Percentiles rank a stretch among this genome's conserved stretches.
These are phyloP conservation scores for Leptoclinus maculatus DNA, from an alignment of 2,797 vertebrate species.

Conservation along the genomic window DNA sequence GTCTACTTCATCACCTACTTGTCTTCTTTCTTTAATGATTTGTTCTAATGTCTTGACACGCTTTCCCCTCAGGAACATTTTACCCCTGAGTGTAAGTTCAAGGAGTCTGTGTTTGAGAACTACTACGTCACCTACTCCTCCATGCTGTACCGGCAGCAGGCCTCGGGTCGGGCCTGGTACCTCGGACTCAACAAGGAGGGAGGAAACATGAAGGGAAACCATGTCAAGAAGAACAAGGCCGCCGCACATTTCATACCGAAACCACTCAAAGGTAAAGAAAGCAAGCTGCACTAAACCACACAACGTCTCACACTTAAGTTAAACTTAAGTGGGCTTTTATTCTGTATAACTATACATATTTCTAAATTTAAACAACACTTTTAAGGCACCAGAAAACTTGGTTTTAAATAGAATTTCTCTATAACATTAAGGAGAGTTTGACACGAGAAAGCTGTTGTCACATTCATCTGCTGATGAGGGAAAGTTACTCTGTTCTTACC, in stretches of 20 bases:
- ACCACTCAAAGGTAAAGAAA: conserved; percentile 94
- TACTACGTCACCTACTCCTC: conserved; percentile 99
- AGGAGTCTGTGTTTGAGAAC: conserved; percentile 99
- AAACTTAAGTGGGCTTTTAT: background rate
- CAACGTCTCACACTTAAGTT: background rate
- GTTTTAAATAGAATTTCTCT: background rate
- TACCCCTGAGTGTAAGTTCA: conserved; percentile 99
- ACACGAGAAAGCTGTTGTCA: background rate
- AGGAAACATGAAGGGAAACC: conserved; percentile 98
- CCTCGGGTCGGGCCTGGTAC: conserved; percentile 97
- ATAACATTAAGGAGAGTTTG: background rate
- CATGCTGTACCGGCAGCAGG: conserved; percentile 98
- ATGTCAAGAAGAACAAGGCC: conserved; percentile 98
- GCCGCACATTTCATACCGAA: conserved; percentile 99
- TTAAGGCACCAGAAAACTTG: background rate
- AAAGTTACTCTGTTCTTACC: background rate
- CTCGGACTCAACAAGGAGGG: conserved; percentile 99
- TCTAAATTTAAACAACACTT: background rate
- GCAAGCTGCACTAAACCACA: background rate
- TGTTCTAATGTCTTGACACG: conserved; percentile 45
- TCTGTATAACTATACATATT: background rate
- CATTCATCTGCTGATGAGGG: background rate
- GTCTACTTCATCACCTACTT: conserved; percentile 27
- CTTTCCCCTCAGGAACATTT: conserved; percentile 92
- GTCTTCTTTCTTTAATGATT: conserved; percentile 45